Evolutionary conservation across 2,797 vertebrate genomes (phyloP), one percentile per base, ranked within the genome.

Genomic region (Argentina silus): DNA sequence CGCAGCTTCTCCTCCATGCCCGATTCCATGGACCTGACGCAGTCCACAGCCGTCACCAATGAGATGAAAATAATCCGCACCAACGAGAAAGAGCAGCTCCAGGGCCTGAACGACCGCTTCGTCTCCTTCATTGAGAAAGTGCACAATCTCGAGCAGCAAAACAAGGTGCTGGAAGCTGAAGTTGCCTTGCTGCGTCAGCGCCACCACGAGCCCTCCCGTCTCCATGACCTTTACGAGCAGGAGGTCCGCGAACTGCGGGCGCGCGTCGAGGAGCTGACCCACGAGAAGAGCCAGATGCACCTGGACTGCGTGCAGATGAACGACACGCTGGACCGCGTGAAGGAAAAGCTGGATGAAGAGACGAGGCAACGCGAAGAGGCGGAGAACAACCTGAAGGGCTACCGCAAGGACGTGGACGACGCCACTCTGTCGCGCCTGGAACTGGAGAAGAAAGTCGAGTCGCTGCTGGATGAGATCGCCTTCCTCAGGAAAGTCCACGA

Each of bases 401-500:
- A 93, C 86, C 89, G 95, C 70, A 93, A 93, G 78, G 94, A 95
- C 80, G 94, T 94, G 86, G 94, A 95, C 82, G 93, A 94, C 79
- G 94, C 93, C 75, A 94, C 94, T 1, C 79, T 95, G 63, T 85
- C 90, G n/a, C 92, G 94, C 14, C 88, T 93, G 67, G 94, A 94
- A 90, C 88, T 96, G 78, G 94, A 95, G 91, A 94, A 94, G 91
- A 95, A 94, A 81, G 94, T 94, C 3, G 95, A 95, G 87, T 89
- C 90, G 0, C 93, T 95, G 81, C 91, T 94, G 87, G 95, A 95
- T 55, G 95, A 95, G 90, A 91, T 95, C 78, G 89, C 94, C 70
- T 96, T 95, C 91, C 91, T 95, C 73, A 90, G 95, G 78, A 95
- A 93, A 82, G 91, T 95, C 66, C 95, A 95, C n/a, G 93, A 95